Base-by-base conservation (phyloP, 1,140 invertebrate species). In the Diorhabda sublineata region DNA sequence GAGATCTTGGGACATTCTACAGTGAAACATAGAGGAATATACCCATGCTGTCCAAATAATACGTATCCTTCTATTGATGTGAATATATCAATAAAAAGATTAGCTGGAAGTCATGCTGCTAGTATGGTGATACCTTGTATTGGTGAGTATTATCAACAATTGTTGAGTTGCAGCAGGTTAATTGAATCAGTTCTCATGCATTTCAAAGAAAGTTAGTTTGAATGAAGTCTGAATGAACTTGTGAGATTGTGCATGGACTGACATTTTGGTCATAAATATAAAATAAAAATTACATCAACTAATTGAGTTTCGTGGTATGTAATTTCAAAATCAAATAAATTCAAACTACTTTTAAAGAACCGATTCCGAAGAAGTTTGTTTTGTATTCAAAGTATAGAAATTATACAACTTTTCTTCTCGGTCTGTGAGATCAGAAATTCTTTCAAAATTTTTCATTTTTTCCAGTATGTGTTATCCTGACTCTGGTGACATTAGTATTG, bases 51-150 rank as follows among this genome's bases (percentile, higher is more conserved):
- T 69, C 79, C 80, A 3, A 84, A 84, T 60, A 78, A 81, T 7
- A 84, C 82, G 0, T 86, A 82, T 70, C 83, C 84, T 2, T 80
- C 76, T 8, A 69, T 87, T 43, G 73, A 77, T 7, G 79, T 81
- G 6, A 79, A 71, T 4, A 81, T 87, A 64, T 61, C 74, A 2
- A 74, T 87, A 43, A 78, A 81, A 66, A 79, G 85, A 64, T 79
- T 83, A 63, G 75, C 81, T 3, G 75, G 75, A 4, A 76, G 76
- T 47, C 72, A 79, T 58, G 75, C 80, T 9, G 79, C 80, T 0
- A 74, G 78, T 63, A 78, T 82, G 41, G 65, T 85, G 3, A 78
- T 82, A 56, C 85, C 85, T 6, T 80, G 82, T 42, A 66, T 86
- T 42, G 81, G 85, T 86, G 77, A 77, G 75, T 71, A n/a, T 9